Percentiles rank a stretch among this genome's conserved stretches.
Conservation (phyloP, 2,797 vertebrate species). For the Heliangelus exortis region DNA sequence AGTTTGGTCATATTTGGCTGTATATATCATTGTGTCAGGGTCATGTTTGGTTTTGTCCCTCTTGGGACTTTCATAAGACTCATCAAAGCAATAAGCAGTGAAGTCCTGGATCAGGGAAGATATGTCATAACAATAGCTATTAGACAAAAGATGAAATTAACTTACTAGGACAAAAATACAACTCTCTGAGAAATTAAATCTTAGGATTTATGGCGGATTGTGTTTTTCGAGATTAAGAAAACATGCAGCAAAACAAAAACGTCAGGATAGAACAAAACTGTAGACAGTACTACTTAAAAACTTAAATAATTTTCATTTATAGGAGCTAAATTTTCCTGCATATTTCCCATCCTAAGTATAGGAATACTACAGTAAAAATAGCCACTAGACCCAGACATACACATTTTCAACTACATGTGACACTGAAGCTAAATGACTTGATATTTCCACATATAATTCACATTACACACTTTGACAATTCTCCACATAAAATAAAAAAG, state of each 20-base stretch:
- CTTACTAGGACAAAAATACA: neutral
- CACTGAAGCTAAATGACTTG: neutral
- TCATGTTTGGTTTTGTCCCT: neutral
- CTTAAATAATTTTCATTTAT: neutral
- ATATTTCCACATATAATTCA: neutral
- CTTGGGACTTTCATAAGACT: neutral
- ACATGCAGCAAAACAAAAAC: neutral
- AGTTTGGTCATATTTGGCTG: slow-evolving; percentile 12
- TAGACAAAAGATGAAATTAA: neutral
- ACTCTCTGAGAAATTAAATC: neutral
- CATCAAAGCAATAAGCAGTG: neutral
- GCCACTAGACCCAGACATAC: neutral
- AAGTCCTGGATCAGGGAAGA: neutral
- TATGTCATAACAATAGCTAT: neutral
- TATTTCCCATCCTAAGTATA: neutral
- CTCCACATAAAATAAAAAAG: neutral
- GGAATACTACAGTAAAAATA: neutral
- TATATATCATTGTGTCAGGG: neutral
- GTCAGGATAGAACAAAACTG: neutral
- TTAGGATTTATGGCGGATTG: neutral
- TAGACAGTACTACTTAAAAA: neutral
- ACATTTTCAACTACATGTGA: neutral
- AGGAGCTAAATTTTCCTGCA: neutral
- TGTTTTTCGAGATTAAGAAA: neutral
- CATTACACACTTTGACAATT: neutral